Conservation (phyloP, 1,140 invertebrate species). For the Belonocnema kinseyi region DNA sequence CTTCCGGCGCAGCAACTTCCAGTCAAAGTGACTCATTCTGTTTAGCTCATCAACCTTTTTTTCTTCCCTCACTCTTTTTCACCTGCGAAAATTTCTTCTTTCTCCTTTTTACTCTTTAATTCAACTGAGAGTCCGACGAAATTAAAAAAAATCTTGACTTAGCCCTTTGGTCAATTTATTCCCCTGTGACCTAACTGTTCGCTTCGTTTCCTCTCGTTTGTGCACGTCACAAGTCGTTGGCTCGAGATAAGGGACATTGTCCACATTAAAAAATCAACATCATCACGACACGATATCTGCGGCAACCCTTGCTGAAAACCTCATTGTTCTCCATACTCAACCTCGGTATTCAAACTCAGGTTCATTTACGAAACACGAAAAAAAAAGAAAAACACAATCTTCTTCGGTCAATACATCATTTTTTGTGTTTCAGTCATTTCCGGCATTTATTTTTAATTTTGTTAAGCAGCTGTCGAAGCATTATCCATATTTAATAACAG, state of each 20-base stretch:
- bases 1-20: slow-evolving; percentile 73
- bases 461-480: neutral
- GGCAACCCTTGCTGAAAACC: slow-evolving; percentile 50
- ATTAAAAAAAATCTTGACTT: slow-evolving; percentile 36
- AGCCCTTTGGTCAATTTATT: slow-evolving; percentile 49
- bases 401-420: neutral
- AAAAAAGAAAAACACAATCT: slow-evolving; percentile 6
- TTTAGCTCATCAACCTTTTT: slow-evolving; percentile 50
- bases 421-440: slow-evolving; percentile 14
- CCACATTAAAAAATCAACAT: slow-evolving; percentile 42
- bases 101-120: neutral
- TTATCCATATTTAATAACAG: neutral
- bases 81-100: slow-evolving; percentile 7
- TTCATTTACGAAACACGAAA: slow-evolving; percentile 50
- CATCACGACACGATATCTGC: slow-evolving; percentile 48
- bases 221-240: slow-evolving; percentile 36
- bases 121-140: neutral
- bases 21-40: slow-evolving; percentile 74
- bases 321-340: slow-evolving; percentile 56
- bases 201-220: slow-evolving; percentile 25
- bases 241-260: slow-evolving; percentile 30
- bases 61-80: slow-evolving; percentile 30
- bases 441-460: slow-evolving; percentile 10
- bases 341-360: slow-evolving; percentile 51
- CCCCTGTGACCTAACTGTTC: slow-evolving; percentile 38